Evolutionary conservation across 2,888 invertebrate species (phyloP), one percentile per base, ranked within the genome.

Genomic region (Brachypterus glaber): DNA sequence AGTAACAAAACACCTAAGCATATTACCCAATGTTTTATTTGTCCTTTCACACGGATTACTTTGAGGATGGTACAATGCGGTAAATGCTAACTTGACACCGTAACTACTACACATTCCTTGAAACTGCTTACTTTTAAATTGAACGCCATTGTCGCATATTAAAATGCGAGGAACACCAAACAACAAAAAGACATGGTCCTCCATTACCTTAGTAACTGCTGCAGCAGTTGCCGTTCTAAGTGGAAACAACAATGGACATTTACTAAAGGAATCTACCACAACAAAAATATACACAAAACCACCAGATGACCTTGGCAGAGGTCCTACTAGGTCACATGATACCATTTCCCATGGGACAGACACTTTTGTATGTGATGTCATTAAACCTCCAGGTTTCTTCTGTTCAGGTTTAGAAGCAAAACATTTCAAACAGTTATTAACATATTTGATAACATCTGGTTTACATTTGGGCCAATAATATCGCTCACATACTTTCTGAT

Each of bases 21-120:
- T 54, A 1, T 52, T 53, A 37, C 56, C 55, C 3, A 59, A 14
- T 0, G 52, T 51, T 13, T 51, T 33, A 30, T 57, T 59, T 0
- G 49, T 44, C 3, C 57, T 12, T 37, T 60, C 58, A 0, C 51
- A 52, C 0, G 55, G 53, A 37, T 62, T 59, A 4, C 47, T 49
- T 26, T 59, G 56, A 0, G 54, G 48, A n/a, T 50, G 43, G 35
- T 59, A 59, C 4, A 44, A 39, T 1, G 55, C 49, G 1, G 52
- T 58, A 25, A 37, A 49, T 3, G 24, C 25, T 4, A 42, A 32
- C 14, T 17, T 31, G 14, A 45, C 30, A 4, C 36, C 32, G 37
- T 45, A 49, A 3, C 39, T 30, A 5, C 31, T 17, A 17, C 37
- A 17, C 4, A 49, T 24, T 9, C 18, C 30, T 12, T 26, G n/a